A percentile compares a stretch with the other conserved stretches of the same genome.
Conservation (phyloP, 2,113 vertebrate species). For the Ptilonorhynchus violaceus region DNA sequence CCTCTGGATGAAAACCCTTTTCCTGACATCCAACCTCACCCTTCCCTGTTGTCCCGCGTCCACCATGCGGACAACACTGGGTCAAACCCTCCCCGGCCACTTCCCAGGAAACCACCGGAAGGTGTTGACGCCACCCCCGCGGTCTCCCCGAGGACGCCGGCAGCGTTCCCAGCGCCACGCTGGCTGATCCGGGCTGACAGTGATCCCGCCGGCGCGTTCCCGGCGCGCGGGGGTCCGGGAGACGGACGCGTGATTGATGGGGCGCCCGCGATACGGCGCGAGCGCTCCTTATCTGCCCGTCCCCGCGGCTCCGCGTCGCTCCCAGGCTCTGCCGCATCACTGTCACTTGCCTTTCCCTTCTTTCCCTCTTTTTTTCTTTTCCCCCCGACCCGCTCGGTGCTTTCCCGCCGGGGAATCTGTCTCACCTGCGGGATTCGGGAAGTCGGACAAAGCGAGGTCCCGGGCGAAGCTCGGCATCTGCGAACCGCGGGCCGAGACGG, state of each 20-base stretch:
- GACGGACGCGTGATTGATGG: slow-evolving; percentile 54
- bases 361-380: not conserved
- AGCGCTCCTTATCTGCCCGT: slow-evolving; percentile 24
- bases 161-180: not conserved
- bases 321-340: not conserved
- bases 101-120: fast-evolving
- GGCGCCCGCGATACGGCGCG: not conserved
- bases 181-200: slow-evolving; percentile 18
- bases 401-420: not conserved
- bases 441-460: fast-evolving
- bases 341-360: not conserved
- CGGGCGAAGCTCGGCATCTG: fast-evolving
- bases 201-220: not conserved
- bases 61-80: not conserved
- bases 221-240: not conserved
- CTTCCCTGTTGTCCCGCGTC: not conserved
- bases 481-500: fast-evolving
- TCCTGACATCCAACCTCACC: not conserved
- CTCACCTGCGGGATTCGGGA: not conserved
- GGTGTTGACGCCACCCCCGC: fast-evolving
- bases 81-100: too few relatives aligned
- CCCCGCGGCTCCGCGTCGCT: not conserved
- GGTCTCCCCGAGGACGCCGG: fast-evolving
- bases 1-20: not conserved
- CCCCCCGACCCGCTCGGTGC: not conserved